phyloP scores from a whole-genome alignment of 2,797 vertebrate genomes.

The Iguana delicatissima region DNA sequence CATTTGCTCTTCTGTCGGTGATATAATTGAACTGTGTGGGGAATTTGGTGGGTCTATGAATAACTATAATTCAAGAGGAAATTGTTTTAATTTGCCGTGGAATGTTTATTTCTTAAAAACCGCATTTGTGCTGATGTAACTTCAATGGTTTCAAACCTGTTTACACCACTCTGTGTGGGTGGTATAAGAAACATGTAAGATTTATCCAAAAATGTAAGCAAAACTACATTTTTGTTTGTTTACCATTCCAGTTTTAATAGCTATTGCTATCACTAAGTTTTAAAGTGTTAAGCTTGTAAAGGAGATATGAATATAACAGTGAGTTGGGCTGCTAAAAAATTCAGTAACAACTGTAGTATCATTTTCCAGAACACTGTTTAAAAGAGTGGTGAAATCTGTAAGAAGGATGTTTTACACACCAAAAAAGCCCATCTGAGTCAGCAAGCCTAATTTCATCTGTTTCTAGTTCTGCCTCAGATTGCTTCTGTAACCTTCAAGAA shows the following conservation, averaged over 20 bases:
- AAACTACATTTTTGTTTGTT: conserved; percentile 33
- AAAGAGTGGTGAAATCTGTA: neutral
- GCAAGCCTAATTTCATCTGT: neutral
- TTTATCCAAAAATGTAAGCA: neutral
- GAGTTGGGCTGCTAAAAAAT: conserved; percentile 28
- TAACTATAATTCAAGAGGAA: conserved; percentile 59
- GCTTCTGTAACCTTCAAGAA: neutral
- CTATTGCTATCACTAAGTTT: neutral
- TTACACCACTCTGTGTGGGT: conserved; percentile 23
- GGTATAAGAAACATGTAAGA: neutral
- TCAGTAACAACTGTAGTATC: conserved; percentile 40
- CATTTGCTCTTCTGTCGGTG: conserved; percentile 70
- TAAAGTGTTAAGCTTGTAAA: conserved; percentile 53
- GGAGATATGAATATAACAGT: conserved; percentile 42
- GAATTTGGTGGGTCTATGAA: conserved; percentile 59
- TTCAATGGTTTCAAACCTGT: conserved; percentile 17
- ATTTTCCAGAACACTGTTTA: conserved; percentile 44
- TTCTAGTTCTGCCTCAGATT: neutral
- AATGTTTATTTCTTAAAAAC: conserved; percentile 40
- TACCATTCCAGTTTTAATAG: conserved; percentile 11
- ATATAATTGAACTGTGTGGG: conserved; percentile 71
- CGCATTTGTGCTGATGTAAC: conserved; percentile 19
- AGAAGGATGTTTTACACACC: conserved; percentile 2
- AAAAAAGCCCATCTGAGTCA: neutral
- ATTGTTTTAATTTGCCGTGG: conserved; percentile 63